Evolutionary conservation across 2,113 vertebrate species (phyloP), one percentile per base, ranked within the genome.

Genomic region (Phalacrocorax pelagicus): DNA sequence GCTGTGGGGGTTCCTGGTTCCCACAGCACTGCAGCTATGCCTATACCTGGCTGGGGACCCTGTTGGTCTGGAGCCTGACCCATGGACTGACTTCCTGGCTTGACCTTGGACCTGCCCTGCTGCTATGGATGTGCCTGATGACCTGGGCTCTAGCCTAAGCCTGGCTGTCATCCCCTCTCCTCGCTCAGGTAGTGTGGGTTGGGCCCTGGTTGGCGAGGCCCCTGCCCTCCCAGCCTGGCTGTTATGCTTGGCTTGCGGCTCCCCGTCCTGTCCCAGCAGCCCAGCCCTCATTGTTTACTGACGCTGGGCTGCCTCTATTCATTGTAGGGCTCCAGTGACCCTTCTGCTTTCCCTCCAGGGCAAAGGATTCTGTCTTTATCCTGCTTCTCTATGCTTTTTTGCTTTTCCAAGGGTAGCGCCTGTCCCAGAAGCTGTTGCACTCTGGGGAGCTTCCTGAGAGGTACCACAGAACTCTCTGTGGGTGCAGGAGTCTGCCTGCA

Each of bases 191-290:
- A 67, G 18, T 15, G 15, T 51, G n/a, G 23, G n/a, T 9, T 30
- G 44, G 42, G 46, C 8, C 17, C 29, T 81, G 51, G 36, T 16
- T 46, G 5, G 30, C 0, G 6, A 54, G 42, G 38, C 7, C 21
- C 23, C 26, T 58, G 34, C 29, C 29, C 19, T 19, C 34, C 32
- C 0, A 0, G 17, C 29, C 29, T 63, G 17, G n/a, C 52, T 81
- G 30, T 36, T 46, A 9, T 0, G 1, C 14, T 78, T 49, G 46
- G 26, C 26, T 73, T 47, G 40, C 0, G 1, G 36, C 12, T 84
- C 16, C 24, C 27, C 46, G 9, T 47, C 26, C 12, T 13, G 10
- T 47, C 19, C 36, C 22, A 15, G 17, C 27, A 77, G 71, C 12
- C 18, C 15, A 75, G 40, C 5, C 36, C 36, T 70, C 0, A 1